Conservation (phyloP, 1,140 invertebrate species). For the Luehdorfia chinensis region DNA sequence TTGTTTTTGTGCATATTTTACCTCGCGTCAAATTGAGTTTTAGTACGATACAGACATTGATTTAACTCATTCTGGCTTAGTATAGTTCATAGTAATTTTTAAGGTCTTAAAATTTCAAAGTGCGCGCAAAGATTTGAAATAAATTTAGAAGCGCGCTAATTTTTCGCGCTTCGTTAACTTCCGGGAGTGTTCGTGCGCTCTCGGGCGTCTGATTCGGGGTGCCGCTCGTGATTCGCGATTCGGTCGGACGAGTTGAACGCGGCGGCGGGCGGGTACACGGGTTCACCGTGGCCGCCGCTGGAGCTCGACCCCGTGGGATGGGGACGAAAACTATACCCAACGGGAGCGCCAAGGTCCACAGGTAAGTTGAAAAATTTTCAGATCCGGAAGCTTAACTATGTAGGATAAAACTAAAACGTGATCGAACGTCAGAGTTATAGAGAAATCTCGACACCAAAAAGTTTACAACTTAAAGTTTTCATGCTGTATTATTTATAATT, state of each 20-base stretch:
- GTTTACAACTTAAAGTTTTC: background rate
- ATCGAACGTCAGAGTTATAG: no score
- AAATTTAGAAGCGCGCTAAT: slow-evolving; percentile 15
- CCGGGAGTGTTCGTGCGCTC: slow-evolving; percentile 57
- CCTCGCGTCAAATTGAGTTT: no score
- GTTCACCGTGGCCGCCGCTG: slow-evolving; percentile 83
- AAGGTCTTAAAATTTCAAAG: background rate
- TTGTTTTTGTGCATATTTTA: background rate
- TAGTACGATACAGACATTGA: slow-evolving; percentile 1
- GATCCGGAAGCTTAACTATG: background rate
- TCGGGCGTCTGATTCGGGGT: slow-evolving; percentile 48
- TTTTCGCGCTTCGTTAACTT: slow-evolving; percentile 42
- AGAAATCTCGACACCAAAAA: no score
- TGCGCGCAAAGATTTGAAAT: slow-evolving; percentile 7
- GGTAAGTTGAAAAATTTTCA: slow-evolving; percentile 38
- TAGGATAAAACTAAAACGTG: no score
- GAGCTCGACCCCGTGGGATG: slow-evolving; percentile 84
- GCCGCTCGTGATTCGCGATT: slow-evolving; percentile 78
- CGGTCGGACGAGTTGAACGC: slow-evolving; percentile 83
- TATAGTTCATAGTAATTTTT: no score
- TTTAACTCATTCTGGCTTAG: no score
- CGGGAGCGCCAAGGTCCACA: slow-evolving; percentile 78
- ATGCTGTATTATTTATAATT: no score
- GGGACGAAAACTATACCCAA: slow-evolving; percentile 85
- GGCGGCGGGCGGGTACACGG: slow-evolving; percentile 83